Evolutionary conservation across 2,113 vertebrate genomes (phyloP), one percentile per base, ranked within the genome.

Genomic region (Thalassarche chlororhynchos): DNA sequence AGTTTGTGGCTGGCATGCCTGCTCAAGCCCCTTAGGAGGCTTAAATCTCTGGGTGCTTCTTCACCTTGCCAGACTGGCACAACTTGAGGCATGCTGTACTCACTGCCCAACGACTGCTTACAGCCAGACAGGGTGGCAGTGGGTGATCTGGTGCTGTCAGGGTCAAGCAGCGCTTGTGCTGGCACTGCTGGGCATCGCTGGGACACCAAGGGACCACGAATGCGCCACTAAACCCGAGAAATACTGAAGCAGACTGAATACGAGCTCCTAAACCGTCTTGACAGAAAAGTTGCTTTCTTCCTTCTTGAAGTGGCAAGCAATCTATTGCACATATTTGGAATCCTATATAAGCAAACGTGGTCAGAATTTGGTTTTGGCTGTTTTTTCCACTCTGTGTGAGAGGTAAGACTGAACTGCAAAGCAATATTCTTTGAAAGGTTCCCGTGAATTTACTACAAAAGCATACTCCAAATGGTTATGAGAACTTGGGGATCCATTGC

Each of bases 401-500:
- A 92, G 68, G 85, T 89, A 75, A 82, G 42, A 58, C 52, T 65
- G 69, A 93, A 69, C 6, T 26, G 54, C 71, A 69, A 68, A 84
- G 55, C 44, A 71, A 44, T 75, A 79, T 83, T 84, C 65, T 91
- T 87, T 79, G 72, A 84, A 89, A 85, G 25, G 44, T 92, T 95
- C 61, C 72, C 2, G 0, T 84, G 84, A 87, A 82, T 96, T 92
- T 87, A 72, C 57, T 91, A 10, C 0, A 0, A 81, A 2, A 89
- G 36, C 32, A 70, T 42, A 38, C 66, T 90, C 84, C 18, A n/a
- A 75, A 71, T 3, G 5, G 21, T 94, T 96, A 93, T 61, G 47
- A 89, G 91, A 92, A 92, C 77, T 77, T 62, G 40, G 95, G 79
- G 93, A 97, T 92, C 74, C 40, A 61, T 82, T 92, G 72, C 49